Percentiles rank a stretch among this genome's conserved stretches.
These are phyloP conservation scores for Hyposoter dolosus DNA, from an alignment of 2,888 invertebrate species.

Conservation along the genomic window DNA sequence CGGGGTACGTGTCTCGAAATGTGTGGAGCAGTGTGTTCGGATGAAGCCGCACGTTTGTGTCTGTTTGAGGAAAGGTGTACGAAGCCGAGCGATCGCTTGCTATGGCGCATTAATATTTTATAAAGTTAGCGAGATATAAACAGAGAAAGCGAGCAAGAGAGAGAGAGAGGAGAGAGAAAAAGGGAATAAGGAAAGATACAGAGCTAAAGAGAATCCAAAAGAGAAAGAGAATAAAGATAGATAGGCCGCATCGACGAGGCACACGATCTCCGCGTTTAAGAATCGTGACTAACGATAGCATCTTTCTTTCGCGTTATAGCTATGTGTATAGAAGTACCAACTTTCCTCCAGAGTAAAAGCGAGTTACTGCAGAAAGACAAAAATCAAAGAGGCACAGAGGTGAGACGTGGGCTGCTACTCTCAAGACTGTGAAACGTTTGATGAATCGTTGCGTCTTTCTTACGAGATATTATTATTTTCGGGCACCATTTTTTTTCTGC, in stretches of 20 bases:
- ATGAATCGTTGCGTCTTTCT: slow-evolving; percentile 23
- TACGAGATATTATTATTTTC: slow-evolving; percentile 27
- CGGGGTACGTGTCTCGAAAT: slow-evolving; percentile 30
- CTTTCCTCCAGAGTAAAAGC: slow-evolving; percentile 40
- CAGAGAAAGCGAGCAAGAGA: background rate
- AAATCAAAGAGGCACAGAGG: slow-evolving; percentile 33
- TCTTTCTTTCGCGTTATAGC: slow-evolving; percentile 73
- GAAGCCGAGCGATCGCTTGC: slow-evolving; percentile 73
- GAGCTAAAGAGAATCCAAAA: background rate
- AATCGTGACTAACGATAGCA: slow-evolving; percentile 79
- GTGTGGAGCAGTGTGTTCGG: background rate
- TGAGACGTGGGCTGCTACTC: slow-evolving; percentile 47
- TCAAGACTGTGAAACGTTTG: background rate
- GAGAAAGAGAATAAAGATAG: slow-evolving; percentile 61
- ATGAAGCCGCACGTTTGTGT: slow-evolving; percentile 8
- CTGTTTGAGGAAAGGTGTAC: slow-evolving; percentile 24
- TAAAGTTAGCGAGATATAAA: slow-evolving; percentile 65
- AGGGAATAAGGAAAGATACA: slow-evolving; percentile 1
- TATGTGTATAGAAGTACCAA: background rate
- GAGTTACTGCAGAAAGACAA: background rate
- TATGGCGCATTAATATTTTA: slow-evolving; percentile 79
- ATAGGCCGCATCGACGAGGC: slow-evolving; percentile 75
- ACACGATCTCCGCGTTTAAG: slow-evolving; percentile 76
- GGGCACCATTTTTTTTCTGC: too few species aligned
- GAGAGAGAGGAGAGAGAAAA: slow-evolving; percentile 8